These are phyloP conservation scores for Heptranchias perlo DNA, from an alignment of 2,113 vertebrate species.

Conservation along the genomic window DNA sequence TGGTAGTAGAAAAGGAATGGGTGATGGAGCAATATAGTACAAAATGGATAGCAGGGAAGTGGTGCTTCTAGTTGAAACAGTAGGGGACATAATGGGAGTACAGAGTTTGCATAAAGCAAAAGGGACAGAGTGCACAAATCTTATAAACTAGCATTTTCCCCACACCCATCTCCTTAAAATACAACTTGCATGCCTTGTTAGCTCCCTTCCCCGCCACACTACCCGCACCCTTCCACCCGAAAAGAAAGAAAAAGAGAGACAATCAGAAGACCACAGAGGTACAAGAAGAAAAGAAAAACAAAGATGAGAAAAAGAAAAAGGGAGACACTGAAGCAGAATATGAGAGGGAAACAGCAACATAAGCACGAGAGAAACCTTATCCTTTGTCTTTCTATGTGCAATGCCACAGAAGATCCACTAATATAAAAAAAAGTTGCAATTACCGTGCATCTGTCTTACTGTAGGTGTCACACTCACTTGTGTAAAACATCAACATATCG, in stretches of 20 bases:
- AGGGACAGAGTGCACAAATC: not conserved
- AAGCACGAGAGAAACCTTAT: not conserved
- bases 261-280: not conserved
- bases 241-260: not conserved
- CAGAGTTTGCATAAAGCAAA: not conserved
- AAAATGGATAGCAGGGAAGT: not conserved
- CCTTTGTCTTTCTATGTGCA: not conserved
- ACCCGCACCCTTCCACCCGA: not conserved
- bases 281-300: not conserved
- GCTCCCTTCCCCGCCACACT: not conserved
- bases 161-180: not conserved
- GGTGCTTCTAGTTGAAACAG: not conserved
- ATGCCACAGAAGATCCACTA: not conserved
- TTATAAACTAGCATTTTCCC: not conserved
- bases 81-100: not conserved
- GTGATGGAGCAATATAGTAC: not conserved
- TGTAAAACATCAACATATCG: not conserved
- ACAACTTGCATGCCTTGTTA: not conserved
- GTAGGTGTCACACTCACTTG: not conserved
- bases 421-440: not conserved
- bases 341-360: not conserved
- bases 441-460: not conserved
- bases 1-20: not conserved
- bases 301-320: not conserved
- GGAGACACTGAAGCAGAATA: not conserved